A percentile compares a stretch with the other conserved stretches of the same genome.
Evolutionary conservation across 2,797 vertebrate genomes (phyloP).

Genomic region (Mionectes olivaceus): DNA sequence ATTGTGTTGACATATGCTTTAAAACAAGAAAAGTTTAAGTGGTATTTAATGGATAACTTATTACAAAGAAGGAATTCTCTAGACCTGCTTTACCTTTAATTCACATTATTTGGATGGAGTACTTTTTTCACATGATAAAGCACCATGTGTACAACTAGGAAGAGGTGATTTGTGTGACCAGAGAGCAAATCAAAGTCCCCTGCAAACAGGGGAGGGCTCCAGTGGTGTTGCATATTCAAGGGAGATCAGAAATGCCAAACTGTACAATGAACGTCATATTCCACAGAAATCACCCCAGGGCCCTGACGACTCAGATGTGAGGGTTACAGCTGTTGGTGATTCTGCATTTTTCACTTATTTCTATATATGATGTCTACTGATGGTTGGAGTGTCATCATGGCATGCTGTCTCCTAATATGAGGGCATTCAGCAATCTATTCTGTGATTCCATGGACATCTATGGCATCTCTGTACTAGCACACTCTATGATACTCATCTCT

Average conservation of each 20-base stretch:
- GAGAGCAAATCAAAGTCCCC: background rate
- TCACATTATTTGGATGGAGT: conserved; percentile 4
- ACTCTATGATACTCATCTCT: background rate
- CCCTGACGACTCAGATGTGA: background rate
- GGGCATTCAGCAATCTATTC: background rate
- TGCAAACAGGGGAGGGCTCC: background rate
- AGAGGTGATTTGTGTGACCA: background rate
- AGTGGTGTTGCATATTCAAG: background rate
- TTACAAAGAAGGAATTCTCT: conserved; percentile 72
- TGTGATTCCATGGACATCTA: background rate
- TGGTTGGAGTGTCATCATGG: background rate
- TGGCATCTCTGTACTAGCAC: background rate
- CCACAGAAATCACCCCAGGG: background rate
- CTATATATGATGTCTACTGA: background rate
- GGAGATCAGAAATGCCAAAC: background rate
- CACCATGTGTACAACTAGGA: background rate
- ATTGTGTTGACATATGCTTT: conserved; percentile 75
- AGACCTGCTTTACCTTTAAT: conserved; percentile 28
- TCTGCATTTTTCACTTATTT: background rate
- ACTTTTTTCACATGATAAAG: conserved; percentile 17
- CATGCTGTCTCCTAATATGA: background rate
- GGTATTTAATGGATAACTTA: conserved; percentile 78
- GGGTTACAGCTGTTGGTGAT: background rate
- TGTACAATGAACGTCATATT: background rate
- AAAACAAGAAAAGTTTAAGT: conserved; percentile 67